Evolutionary conservation across 2,113 vertebrate genomes (phyloP), one percentile per base, ranked within the genome.

Genomic region (Dicentrarchus labrax): DNA sequence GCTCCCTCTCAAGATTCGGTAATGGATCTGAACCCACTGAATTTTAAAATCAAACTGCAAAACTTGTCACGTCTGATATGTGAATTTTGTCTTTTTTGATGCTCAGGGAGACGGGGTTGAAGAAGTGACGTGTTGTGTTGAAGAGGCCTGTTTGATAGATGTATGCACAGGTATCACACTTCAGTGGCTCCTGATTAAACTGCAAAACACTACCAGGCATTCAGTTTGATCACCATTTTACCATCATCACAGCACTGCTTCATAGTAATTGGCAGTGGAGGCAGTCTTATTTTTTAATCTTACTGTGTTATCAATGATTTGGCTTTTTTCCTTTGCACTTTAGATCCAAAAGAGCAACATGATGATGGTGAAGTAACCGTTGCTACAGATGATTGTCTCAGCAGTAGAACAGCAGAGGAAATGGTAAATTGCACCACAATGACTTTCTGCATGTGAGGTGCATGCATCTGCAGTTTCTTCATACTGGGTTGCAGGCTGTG

Each of bases 331-430:
- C 1, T 64, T 61, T 75, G 5, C 5, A n/a, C 64, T 71, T 15
- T 73, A 90, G 89, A 72, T 65, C 13, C 19, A 53, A 22, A 69
- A 6, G n/a, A 83, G 30, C 19, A 5, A 57, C 50, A 19, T 47
- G 67, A 45, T n/a, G 47, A 69, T 1, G 8, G 9, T 2, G 6
- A 36, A 12, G 6, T 47, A 2, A 8, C 19, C 12, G 38, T 65
- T 57, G 70, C 13, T 39, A 38, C 2, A 54, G 6, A 17, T 1
- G 7, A 38, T n/a, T 11, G 41, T 30, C 17, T 70, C 66, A 48
- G 57, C 70, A 60, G 11, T 19, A 8, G 38, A n/a, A 43, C n/a
- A 13, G 51, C 54, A 82, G 47, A 90, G 72, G 84, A 89, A 73
- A 71, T 15, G 82, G 82, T 78, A 57, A 43, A 24, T 84, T 78